Evolutionary conservation across 2,113 vertebrate species (phyloP), one percentile per base, ranked within the genome.

Genomic region (Platanista minor): DNA sequence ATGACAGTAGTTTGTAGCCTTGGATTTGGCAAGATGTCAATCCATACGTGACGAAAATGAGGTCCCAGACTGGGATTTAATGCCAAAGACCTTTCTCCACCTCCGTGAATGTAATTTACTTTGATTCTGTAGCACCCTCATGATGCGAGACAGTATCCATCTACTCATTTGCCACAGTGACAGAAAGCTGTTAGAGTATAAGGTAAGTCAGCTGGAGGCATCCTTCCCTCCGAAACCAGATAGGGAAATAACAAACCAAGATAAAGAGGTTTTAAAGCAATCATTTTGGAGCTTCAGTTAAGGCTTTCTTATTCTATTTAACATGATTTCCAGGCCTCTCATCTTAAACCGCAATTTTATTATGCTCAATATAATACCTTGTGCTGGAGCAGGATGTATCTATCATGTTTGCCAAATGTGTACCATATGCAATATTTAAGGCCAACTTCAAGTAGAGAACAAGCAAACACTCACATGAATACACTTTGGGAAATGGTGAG

Each of bases 1-100:
- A 96, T 36, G 94, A 97, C 8, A 49, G 81, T 97, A 97, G 74
- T 52, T 72, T 69, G 54, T 96, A 90, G 93, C 62, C 62, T 92
- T 94, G 94, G 97, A 91, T 87, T 82, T 96, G 59, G 83, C 39
- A 97, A 97, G 33, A 52, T 52, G 52, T 29, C 39, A 95, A 96
- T 96, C 75, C 17, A 17, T 39, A 64, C 15, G 1, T 94, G 41
- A 6, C 94, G 90, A 82, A 97, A 64, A 97, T 96, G 82, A 92
- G 18, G 25, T 84, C 36, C 21, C 80, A 77, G 87, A 1, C 0
- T 33, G 33, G 11, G 87, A 97, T 96, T 87, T 94, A 97, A 95
- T 64, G 33, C 25, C 31, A 46, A 69, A 96, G 7, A 33, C 57
- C 31, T 96, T 96, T 97, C 46, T 69, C 13, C 17, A 87, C 17